Evolutionary conservation across 2,797 vertebrate species (phyloP).

Genomic region (Echeneis naucrates): DNA sequence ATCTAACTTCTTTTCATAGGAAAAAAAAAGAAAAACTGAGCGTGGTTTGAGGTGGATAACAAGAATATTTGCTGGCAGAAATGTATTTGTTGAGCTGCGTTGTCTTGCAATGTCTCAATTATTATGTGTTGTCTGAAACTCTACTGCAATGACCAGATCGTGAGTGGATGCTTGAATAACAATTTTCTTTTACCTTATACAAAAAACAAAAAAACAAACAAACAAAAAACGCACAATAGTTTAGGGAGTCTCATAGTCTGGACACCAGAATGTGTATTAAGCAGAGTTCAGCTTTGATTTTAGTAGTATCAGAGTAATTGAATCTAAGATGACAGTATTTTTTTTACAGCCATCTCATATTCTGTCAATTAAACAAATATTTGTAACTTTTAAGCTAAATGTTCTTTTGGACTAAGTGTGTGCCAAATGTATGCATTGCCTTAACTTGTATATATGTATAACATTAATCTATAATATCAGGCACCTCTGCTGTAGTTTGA

Average conservation of each 20-base stretch:
- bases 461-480: slow-evolving; percentile 25
- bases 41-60: slow-evolving; percentile 13
- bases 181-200: slow-evolving; percentile 20
- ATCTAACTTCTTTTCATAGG: slow-evolving; percentile 9
- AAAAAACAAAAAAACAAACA: too few relatives aligned
- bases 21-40: slow-evolving; percentile 10
- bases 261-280: slow-evolving; percentile 10
- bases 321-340: neutral
- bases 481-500: slow-evolving; percentile 16
- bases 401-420: neutral
- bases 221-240: slow-evolving; percentile 54
- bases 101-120: slow-evolving; percentile 27
- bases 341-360: slow-evolving; percentile 11
- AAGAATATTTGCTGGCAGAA: slow-evolving; percentile 2
- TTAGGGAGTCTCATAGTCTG: slow-evolving; percentile 6
- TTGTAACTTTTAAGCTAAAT: slow-evolving; percentile 21
- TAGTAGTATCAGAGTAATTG: neutral
- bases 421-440: slow-evolving; percentile 32
- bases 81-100: slow-evolving; percentile 8
- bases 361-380: slow-evolving; percentile 8
- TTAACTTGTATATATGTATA: slow-evolving; percentile 50
- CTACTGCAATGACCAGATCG: slow-evolving; percentile 18
- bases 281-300: slow-evolving; percentile 1
- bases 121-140: slow-evolving; percentile 37
- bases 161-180: slow-evolving; percentile 22